Evolutionary conservation across 2,113 vertebrate genomes (phyloP).

Genomic region (Malurus melanocephalus): DNA sequence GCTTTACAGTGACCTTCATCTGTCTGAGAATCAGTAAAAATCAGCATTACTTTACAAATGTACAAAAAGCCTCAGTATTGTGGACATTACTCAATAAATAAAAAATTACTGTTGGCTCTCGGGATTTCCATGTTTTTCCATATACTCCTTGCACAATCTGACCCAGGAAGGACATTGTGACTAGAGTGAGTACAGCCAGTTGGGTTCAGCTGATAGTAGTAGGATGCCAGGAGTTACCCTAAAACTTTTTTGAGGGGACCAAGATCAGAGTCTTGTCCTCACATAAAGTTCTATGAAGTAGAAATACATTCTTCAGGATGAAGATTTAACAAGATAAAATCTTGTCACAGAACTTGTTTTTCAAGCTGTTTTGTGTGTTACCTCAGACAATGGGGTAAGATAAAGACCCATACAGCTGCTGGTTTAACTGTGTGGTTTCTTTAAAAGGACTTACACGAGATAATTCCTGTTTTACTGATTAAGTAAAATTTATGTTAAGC

Average conservation of each 20-base stretch:
- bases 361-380: not conserved
- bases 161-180: not conserved
- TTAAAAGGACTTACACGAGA: not conserved
- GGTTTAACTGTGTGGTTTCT: not conserved
- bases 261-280: not conserved
- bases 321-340: not conserved
- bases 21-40: not conserved
- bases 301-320: not conserved
- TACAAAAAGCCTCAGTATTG: not conserved
- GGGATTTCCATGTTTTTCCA: not conserved
- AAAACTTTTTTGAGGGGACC: not conserved
- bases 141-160: not conserved
- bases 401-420: not conserved
- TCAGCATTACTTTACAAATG: not conserved
- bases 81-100: conserved; percentile 31
- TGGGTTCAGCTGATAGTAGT: not conserved
- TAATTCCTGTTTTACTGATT: not conserved
- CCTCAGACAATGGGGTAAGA: not conserved
- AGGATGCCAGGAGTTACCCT: not conserved
- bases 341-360: not conserved
- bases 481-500: not conserved
- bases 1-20: not conserved
- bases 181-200: fast-evolving
- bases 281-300: not conserved
- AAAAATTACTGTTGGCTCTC: not conserved